Conservation (phyloP, 2,888 invertebrate species). For the Spicauda simplicius region DNA sequence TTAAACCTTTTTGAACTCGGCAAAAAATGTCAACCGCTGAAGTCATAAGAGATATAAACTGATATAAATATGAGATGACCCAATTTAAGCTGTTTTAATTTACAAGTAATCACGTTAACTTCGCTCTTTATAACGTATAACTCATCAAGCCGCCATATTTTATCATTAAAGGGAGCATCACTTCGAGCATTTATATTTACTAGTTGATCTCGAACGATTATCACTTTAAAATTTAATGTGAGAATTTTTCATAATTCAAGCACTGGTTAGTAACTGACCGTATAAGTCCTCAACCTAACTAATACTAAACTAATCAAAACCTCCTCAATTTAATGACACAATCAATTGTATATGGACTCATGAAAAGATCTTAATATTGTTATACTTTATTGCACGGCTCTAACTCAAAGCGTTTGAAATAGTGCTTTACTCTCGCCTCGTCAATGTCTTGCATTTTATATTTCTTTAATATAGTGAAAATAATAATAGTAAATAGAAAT, state of each 20-base stretch:
- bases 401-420: no score
- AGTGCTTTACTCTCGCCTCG: no score
- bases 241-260: not conserved
- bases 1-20: not conserved
- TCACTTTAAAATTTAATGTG: not conserved
- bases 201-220: slow-evolving; percentile 11
- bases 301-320: no score
- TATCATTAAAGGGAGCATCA: slow-evolving; percentile 19
- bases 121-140: slow-evolving; percentile 15
- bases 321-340: no score
- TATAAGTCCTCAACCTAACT: no score
- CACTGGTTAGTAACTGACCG: no score
- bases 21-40: not conserved
- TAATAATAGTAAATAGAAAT: no score
- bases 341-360: no score
- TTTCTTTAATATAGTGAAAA: no score
- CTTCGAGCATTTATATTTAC: not conserved
- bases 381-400: no score
- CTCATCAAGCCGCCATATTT: slow-evolving; percentile 26
- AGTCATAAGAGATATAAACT: not conserved
- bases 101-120: slow-evolving; percentile 26
- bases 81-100: slow-evolving; percentile 21
- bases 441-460: no score
- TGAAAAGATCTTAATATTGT: no score
- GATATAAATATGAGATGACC: slow-evolving; percentile 1